These are phyloP conservation scores for Cantharis flavilabris DNA, from an alignment of 2,888 invertebrate genomes.

Conservation along the genomic window DNA sequence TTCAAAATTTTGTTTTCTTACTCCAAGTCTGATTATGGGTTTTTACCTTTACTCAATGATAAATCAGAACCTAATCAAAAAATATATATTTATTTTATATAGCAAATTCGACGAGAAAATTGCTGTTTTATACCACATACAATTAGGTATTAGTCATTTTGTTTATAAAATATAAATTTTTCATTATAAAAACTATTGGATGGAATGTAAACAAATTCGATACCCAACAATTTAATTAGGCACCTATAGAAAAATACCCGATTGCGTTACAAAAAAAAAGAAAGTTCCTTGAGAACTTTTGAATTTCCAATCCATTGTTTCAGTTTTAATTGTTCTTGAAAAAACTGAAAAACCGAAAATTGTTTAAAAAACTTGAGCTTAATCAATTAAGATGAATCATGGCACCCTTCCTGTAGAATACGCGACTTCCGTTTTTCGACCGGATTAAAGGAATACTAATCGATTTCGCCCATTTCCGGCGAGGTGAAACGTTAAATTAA, in stretches of 20 bases:
- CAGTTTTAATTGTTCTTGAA: not conserved
- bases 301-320: not conserved
- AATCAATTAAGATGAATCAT: not conserved
- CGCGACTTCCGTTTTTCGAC: constrained; percentile 19
- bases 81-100: not conserved
- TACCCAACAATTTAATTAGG: not conserved
- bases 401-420: constrained; percentile 13
- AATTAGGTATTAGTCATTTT: not conserved
- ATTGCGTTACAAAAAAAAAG: too few relatives aligned
- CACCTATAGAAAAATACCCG: too few relatives aligned
- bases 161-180: not conserved
- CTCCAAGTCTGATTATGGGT: not conserved
- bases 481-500: not conserved
- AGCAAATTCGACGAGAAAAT: too few relatives aligned
- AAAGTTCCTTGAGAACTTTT: not conserved
- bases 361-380: not conserved
- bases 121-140: too few relatives aligned
- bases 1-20: not conserved
- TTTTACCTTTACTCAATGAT: not conserved
- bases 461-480: constrained; percentile 9
- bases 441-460: constrained; percentile 15
- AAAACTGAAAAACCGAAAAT: not conserved
- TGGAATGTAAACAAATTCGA: not conserved
- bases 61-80: not conserved
- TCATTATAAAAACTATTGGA: not conserved